phyloP scores from a whole-genome alignment of 1,140 invertebrate species.

The Listronotus oregonensis region DNA sequence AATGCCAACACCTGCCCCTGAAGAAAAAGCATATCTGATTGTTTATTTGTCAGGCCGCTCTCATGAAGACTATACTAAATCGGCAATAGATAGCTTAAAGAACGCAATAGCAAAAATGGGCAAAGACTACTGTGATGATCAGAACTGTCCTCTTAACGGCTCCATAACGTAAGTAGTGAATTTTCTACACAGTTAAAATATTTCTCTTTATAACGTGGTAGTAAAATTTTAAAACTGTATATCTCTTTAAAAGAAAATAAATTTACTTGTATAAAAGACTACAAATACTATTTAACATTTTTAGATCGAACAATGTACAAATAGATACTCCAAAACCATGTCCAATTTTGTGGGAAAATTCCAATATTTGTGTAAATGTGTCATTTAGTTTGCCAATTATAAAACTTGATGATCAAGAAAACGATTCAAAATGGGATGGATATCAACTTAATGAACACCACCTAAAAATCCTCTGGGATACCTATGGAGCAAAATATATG shows the following conservation, averaged over 20 bases:
- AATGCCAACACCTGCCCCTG: conserved; percentile 31
- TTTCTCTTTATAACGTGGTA: too few relatives aligned
- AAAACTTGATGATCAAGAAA: conserved; percentile 5
- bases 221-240: too few relatives aligned
- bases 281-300: neutral
- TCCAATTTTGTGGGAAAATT: conserved; percentile 31
- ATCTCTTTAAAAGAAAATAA: too few relatives aligned
- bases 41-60: conserved; percentile 19
- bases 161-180: conserved; percentile 30
- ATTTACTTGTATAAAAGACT: too few relatives aligned
- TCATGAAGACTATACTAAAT: conserved; percentile 1
- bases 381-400: conserved; percentile 35
- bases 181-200: too few relatives aligned
- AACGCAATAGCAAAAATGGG: conserved; percentile 27
- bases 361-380: conserved; percentile 31
- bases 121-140: conserved; percentile 19
- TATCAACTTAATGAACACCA: conserved; percentile 34
- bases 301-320: conserved; percentile 35
- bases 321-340: conserved; percentile 28
- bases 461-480: conserved; percentile 36
- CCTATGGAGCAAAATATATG: conserved; percentile 28
- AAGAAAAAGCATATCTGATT: conserved; percentile 21
- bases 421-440: conserved; percentile 25
- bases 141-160: conserved; percentile 25
- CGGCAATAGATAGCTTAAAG: conserved; percentile 6